These are phyloP conservation scores for Tychaedon coryphoeus DNA, from an alignment of 2,113 vertebrate species.

Conservation along the genomic window DNA sequence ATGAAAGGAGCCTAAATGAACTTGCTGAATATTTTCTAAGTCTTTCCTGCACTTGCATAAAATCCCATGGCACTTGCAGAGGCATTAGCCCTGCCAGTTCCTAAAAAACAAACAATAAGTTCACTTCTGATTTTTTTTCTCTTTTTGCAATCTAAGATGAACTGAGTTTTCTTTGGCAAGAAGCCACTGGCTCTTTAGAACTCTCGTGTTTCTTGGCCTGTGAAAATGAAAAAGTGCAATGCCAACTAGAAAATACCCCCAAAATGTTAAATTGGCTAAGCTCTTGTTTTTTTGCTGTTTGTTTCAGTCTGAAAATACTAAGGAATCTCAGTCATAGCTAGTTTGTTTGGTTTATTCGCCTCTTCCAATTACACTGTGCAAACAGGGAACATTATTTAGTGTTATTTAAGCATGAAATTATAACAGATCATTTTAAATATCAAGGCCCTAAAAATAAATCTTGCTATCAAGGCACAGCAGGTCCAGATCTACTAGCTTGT, in stretches of 20 bases:
- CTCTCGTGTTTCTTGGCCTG: not conserved
- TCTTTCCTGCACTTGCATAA: not conserved
- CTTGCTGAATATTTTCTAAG: slow-evolving; percentile 41
- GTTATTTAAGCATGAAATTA: slow-evolving; percentile 82
- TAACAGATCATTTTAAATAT: slow-evolving; percentile 79
- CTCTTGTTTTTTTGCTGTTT: not conserved
- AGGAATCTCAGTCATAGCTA: slow-evolving; percentile 45
- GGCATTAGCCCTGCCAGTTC: slow-evolving; percentile 37
- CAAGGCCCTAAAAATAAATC: slow-evolving; percentile 77
- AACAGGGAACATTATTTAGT: slow-evolving; percentile 75
- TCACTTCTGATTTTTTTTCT: not conserved
- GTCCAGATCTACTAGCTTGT: slow-evolving; percentile 68
- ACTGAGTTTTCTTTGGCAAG: slow-evolving; percentile 42
- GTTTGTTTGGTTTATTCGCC: slow-evolving; percentile 67
- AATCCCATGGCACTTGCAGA: slow-evolving; percentile 21
- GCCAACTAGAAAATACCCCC: slow-evolving; percentile 11
- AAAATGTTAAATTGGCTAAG: slow-evolving; percentile 22
- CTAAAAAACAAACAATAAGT: slow-evolving; percentile 25
- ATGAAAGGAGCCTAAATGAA: slow-evolving; percentile 46
- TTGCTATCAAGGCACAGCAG: slow-evolving; percentile 69
- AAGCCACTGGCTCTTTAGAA: slow-evolving; percentile 29
- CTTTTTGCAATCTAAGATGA: not conserved
- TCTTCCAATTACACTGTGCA: slow-evolving; percentile 75
- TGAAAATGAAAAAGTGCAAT: not conserved
- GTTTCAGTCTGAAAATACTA: slow-evolving; percentile 34